These are phyloP conservation scores for Chloroceryle aenea DNA, from an alignment of 2,113 vertebrate genomes.

Conservation along the genomic window DNA sequence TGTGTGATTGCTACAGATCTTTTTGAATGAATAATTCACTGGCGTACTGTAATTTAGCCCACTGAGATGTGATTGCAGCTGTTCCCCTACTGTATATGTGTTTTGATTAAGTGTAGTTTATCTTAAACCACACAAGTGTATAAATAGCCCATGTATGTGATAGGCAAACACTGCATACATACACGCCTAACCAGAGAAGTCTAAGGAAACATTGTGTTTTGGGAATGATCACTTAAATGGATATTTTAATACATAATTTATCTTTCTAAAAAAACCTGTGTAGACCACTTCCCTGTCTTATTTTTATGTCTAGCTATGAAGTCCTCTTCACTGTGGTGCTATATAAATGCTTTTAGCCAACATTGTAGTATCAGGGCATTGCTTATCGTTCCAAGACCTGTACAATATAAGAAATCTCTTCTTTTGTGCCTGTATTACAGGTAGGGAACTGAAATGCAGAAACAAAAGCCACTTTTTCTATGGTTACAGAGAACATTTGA, in stretches of 20 bases:
- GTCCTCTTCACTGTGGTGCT: not conserved
- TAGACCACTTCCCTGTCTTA: not conserved
- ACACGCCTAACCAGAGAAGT: not conserved
- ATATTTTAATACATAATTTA: not conserved
- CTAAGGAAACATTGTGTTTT: not conserved
- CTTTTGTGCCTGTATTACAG: not conserved
- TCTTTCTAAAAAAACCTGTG: not conserved
- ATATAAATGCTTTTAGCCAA: not conserved
- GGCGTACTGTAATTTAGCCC: constrained; percentile 55
- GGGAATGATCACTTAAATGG: not conserved
- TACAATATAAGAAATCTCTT: not conserved
- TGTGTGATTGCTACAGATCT: constrained; percentile 50
- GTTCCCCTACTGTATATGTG: constrained; percentile 51
- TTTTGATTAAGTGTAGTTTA: constrained; percentile 48
- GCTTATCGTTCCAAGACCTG: not conserved
- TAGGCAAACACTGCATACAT: not conserved
- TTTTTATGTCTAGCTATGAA: not conserved
- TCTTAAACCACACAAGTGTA: constrained; percentile 21
- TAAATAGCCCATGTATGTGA: constrained; percentile 41
- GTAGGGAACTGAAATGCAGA: not conserved
- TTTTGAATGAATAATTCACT: constrained; percentile 66
- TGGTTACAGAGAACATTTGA: not conserved
- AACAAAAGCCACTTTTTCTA: not conserved
- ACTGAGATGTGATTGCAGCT: constrained; percentile 65
- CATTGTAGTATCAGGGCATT: not conserved